Evolutionary conservation across 2,113 vertebrate species (phyloP), one percentile per base, ranked within the genome.

Genomic region (Vulpes lagopus): DNA sequence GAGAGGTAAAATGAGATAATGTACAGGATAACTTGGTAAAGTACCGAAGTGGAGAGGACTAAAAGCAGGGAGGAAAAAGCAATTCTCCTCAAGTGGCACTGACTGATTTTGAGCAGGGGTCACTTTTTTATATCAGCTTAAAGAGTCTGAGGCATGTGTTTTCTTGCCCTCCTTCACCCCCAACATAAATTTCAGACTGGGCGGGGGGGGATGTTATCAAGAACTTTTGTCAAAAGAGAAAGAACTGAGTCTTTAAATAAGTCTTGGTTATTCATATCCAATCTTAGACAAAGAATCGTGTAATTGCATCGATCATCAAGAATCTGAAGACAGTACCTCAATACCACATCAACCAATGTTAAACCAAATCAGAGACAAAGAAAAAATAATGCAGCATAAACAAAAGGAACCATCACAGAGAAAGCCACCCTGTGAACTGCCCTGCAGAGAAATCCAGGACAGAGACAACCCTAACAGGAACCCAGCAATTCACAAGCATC

Each of bases 281-380:
- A 20, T 65, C 59, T 17, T 15, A 71, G 49, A 74, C 81, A 71
- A 20, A 65, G 55, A 89, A 80, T 59, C 12, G 1, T 5, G 7
- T 30, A 16, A 76, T 3, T 69, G 27, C 12, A 23, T 25, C 16
- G 80, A 32, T 7, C 25, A 16, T 62, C 16, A 81, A 69, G 60
- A 80, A 73, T 7, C n/a, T 60, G 86, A 96, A 60, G 87, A 62
- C 53, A 86, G 90, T 22, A 23, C 27, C 53, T 85, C 86, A 82
- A 15, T 59, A 20, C 6, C 53, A 27, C 32, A 71, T 59, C 71
- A 65, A 65, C 69, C 57, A 12, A 78, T 43, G 20, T 64, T 65
- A 73, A 87, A 82, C 16, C 60, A 57, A 32, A 30, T 69, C 51
- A 92, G 25, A 92, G 55, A 55, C 59, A 43, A 65, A 83, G 17